Base-by-base conservation (phyloP, 2,888 invertebrate species). In the Taphrorychus bicolor region DNA sequence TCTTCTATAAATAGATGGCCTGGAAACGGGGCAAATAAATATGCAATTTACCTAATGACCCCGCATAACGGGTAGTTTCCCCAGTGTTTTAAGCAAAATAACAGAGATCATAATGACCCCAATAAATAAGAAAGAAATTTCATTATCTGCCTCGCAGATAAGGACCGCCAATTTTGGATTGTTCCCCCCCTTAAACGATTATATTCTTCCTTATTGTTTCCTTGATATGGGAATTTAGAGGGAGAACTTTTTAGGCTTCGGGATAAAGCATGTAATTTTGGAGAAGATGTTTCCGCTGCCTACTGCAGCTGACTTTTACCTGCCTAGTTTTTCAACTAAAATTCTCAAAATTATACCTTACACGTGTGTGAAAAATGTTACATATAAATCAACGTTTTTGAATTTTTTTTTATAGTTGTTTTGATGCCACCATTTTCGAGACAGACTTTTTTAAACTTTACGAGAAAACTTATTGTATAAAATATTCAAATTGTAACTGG, bases 81-180 rank as follows among this genome's bases (percentile, higher is more conserved):
- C 32, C 32, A 32, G 32, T 32, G 11, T 53, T 40, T 42, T 59
- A 54, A 59, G 42, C 59, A 66, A 59, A 66, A 54, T 66, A 60
- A 48, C 41, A 65, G 59, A 54, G 22, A 42, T 53, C 65, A 59
- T 65, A 59, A 65, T 53, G 59, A 60, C 45, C 19, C 53, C 54
- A 56, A 66, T 66, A 66, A 59, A 66, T 59, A 66, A 66, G 52
- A 66, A 59, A 56, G 66, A 54, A 60, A 66, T 66, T 59, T 56
- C 66, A 66, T 59, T 60, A 59, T 59, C 59, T 49, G 18, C 14
- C 45, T 21, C 4, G 45, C 17, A 42, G 59, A 66, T 66, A 56
- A 53, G 49, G 45, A 66, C 40, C 54, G n/a, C 54, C 66, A 66
- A 60, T 59, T 59, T 54, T 22, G 18, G 53, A 22, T 53, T 53